Percentiles rank a stretch among this genome's conserved stretches.
These are phyloP conservation scores for Latheticus oryzae DNA, from an alignment of 2,888 invertebrate species.

Conservation along the genomic window DNA sequence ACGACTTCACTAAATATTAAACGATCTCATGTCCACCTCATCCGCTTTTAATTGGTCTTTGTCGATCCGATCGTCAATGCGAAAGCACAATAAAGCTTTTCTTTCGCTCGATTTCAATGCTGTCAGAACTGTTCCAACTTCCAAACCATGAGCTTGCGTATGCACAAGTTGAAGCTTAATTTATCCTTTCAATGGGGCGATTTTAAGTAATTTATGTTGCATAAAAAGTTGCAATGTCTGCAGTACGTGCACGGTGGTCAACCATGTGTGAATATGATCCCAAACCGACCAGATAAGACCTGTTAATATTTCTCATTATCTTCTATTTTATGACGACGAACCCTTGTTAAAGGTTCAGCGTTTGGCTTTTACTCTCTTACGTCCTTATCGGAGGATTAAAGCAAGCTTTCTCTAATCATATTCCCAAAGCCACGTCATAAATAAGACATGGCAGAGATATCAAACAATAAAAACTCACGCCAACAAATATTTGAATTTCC, in stretches of 20 bases:
- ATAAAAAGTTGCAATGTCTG: slow-evolving; percentile 42
- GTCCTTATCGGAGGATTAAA: slow-evolving; percentile 21
- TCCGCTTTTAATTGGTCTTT: too few species aligned
- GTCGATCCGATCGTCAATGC: too few species aligned
- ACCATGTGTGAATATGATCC: slow-evolving; percentile 56
- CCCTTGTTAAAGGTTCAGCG: slow-evolving; percentile 24
- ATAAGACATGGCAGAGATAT: slow-evolving; percentile 15
- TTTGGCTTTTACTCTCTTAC: slow-evolving; percentile 13
- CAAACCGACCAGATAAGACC: slow-evolving; percentile 52
- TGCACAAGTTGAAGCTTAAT: slow-evolving; percentile 34
- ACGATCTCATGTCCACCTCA: not conserved
- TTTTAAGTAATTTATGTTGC: slow-evolving; percentile 43
- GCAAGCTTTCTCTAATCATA: slow-evolving; percentile 18
- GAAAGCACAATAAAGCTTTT: not conserved
- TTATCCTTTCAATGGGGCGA: slow-evolving; percentile 32
- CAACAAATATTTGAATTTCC: slow-evolving; percentile 6
- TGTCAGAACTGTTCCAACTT: slow-evolving; percentile 3
- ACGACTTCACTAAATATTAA: slow-evolving; percentile 7
- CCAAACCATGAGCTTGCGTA: slow-evolving; percentile 23
- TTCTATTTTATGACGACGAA: slow-evolving; percentile 55
- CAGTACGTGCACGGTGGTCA: slow-evolving; percentile 44
- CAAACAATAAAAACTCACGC: slow-evolving; percentile 10
- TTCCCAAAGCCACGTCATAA: slow-evolving; percentile 19
- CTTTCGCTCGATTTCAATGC: not conserved
- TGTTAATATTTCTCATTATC: slow-evolving; percentile 59